These are phyloP conservation scores for Apotomis turbidana DNA, from an alignment of 2,888 invertebrate species.

Conservation along the genomic window DNA sequence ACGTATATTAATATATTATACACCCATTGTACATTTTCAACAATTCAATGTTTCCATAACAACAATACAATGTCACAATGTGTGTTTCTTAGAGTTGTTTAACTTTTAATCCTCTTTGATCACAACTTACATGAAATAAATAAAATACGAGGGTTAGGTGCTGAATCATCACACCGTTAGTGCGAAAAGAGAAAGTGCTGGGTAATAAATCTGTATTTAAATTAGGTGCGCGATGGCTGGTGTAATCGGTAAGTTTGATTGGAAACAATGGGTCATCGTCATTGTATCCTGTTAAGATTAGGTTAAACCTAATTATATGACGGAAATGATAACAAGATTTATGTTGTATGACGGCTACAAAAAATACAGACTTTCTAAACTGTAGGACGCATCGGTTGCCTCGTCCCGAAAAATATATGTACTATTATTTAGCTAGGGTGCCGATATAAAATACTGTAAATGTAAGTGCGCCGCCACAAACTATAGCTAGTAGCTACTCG, in stretches of 20 bases:
- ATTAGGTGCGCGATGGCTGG: constrained; percentile 9
- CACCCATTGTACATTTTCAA: neutral
- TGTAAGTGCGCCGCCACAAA: too few species aligned
- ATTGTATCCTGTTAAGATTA: constrained; percentile 20
- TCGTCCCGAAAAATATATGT: too few species aligned
- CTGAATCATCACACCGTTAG: constrained; percentile 8
- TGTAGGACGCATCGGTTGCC: too few species aligned
- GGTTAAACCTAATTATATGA: constrained; percentile 3
- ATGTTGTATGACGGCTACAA: too few species aligned
- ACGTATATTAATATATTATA: neutral
- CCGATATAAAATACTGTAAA: too few species aligned
- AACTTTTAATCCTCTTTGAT: neutral
- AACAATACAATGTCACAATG: too few species aligned
- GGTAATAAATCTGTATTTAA: constrained; percentile 33
- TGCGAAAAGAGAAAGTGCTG: constrained; percentile 35
- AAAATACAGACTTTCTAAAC: too few species aligned
- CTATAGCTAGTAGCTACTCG: too few species aligned
- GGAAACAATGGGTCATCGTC: constrained; percentile 24
- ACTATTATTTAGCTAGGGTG: too few species aligned
- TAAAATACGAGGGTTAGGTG: neutral
- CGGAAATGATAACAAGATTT: constrained; percentile 6
- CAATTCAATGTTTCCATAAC: too few species aligned
- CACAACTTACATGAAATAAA: neutral
- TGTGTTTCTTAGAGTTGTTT: too few species aligned
- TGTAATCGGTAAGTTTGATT: constrained; percentile 9